A percentile compares a stretch with the other conserved stretches of the same genome.
These are phyloP conservation scores for Etheostoma cragini DNA, from an alignment of 2,113 vertebrate species.

Conservation along the genomic window DNA sequence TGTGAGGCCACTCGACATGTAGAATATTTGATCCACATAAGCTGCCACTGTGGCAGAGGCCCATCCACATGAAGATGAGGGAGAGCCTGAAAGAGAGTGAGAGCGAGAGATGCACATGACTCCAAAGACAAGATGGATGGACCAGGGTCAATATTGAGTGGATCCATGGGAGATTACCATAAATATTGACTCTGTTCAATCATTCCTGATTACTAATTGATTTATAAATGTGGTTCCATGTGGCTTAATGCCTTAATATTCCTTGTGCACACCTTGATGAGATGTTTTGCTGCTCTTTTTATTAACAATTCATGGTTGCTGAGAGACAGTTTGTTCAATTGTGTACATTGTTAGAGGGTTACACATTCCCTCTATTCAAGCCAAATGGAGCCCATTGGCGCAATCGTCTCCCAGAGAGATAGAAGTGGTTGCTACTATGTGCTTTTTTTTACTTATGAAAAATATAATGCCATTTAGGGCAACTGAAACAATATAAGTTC, in stretches of 20 bases:
- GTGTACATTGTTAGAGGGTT: slow-evolving; percentile 9
- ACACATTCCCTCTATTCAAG: slow-evolving; percentile 6
- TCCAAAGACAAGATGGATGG: slow-evolving; percentile 2
- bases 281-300: slow-evolving; percentile 1
- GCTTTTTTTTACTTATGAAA: not conserved
- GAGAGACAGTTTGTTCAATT: slow-evolving; percentile 15
- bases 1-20: slow-evolving; percentile 57
- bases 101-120: not conserved
- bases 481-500: not conserved
- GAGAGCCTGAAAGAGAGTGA: not conserved
- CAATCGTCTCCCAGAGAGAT: not conserved
- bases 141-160: slow-evolving; percentile 19
- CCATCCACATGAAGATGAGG: slow-evolving; percentile 17
- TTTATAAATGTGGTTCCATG: not conserved
- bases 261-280: not conserved
- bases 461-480: not conserved
- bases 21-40: slow-evolving; percentile 55
- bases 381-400: not conserved
- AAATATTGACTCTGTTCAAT: slow-evolving; percentile 1
- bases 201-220: not conserved
- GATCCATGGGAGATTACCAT: slow-evolving; percentile 6
- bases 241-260: not conserved
- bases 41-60: slow-evolving; percentile 32
- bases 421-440: not conserved
- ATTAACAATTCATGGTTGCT: not conserved